These are phyloP conservation scores for Diceros bicornis DNA, from an alignment of 2,797 vertebrate species.

Conservation along the genomic window DNA sequence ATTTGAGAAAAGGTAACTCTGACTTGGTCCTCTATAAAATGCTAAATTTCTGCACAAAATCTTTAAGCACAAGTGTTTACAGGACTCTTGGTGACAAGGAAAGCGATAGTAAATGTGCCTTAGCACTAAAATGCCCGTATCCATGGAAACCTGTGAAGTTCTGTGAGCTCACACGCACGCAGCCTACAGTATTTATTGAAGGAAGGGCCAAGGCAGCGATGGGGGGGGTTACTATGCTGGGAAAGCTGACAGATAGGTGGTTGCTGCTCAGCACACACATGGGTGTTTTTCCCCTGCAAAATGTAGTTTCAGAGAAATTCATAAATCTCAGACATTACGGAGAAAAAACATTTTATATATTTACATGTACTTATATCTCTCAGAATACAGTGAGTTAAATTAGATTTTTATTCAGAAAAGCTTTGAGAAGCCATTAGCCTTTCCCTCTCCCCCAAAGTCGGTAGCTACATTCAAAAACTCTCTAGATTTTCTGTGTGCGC, in stretches of 20 bases:
- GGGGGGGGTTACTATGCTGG: neutral
- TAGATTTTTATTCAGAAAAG: slow-evolving; percentile 53
- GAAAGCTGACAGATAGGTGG: slow-evolving; percentile 12
- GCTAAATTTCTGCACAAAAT: slow-evolving; percentile 75
- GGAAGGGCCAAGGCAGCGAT: slow-evolving; percentile 6
- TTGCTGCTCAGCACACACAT: neutral
- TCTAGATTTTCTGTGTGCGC: neutral
- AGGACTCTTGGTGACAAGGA: slow-evolving; percentile 64
- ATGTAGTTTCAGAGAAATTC: slow-evolving; percentile 62
- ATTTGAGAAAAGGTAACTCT: slow-evolving; percentile 60
- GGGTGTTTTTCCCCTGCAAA: neutral
- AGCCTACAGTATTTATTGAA: slow-evolving; percentile 41
- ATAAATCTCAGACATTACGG: slow-evolving; percentile 61
- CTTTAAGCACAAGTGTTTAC: slow-evolving; percentile 71
- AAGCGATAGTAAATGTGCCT: slow-evolving; percentile 45
- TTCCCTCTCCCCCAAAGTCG: neutral
- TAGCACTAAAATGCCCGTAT: slow-evolving; percentile 31
- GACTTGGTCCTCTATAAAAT: slow-evolving; percentile 69
- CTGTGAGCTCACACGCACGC: neutral
- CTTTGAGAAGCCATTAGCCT: slow-evolving; percentile 58
- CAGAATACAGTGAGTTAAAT: neutral
- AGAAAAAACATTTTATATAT: neutral
- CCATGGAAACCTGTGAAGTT: slow-evolving; percentile 76
- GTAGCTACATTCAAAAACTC: slow-evolving; percentile 36
- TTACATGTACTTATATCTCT: slow-evolving; percentile 1